Base-by-base conservation (phyloP, 2,888 invertebrate genomes). In the Synanthedon andrenaeformis region DNA sequence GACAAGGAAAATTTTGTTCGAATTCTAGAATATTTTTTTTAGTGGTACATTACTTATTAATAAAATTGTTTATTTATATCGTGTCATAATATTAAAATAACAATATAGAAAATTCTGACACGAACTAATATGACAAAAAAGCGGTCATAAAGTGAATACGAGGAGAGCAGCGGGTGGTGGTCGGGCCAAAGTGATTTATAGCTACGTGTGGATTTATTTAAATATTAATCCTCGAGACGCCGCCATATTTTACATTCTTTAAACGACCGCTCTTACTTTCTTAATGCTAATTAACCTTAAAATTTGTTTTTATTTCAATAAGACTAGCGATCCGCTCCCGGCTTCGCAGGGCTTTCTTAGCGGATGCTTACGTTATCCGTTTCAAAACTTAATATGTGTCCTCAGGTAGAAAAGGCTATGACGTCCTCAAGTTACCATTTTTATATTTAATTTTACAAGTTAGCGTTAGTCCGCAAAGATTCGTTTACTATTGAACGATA, bases 151-250 rank as follows among this genome's bases (percentile, higher is more conserved):
- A 74, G 68, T 65, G 66, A 64, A 67, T 69, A 72, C 68, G 66
- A 72, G 65, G 63, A 58, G 62, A 74, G 63, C 80, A 74, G 76
- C 75, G 75, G 79, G 79, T 67, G 79, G 78, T 65, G 62, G 63
- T 56, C 62, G 61, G 63, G 67, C 64, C 61, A 66, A 48, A 69
- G 68, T 78, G 79, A 81, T 78, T 74, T 73, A 78, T 73, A 10
- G 35, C 35, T 35, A 35, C 35, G 64, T 57, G 55, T 66, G 61
- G 63, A 67, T 71, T 74, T 70, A 72, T 74, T 69, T 65, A 65
- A 63, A 69, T 64, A 63, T 65, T 70, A 70, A 73, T 72, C 65
- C 65, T 59, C 56, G 58, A 64, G 63, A 65, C 67, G 69, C 66
- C 62, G 70, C 60, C 62, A 62, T 56, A 35, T 35, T 35, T 35